Conservation (phyloP, 2,113 vertebrate species). For the Mugil cephalus region DNA sequence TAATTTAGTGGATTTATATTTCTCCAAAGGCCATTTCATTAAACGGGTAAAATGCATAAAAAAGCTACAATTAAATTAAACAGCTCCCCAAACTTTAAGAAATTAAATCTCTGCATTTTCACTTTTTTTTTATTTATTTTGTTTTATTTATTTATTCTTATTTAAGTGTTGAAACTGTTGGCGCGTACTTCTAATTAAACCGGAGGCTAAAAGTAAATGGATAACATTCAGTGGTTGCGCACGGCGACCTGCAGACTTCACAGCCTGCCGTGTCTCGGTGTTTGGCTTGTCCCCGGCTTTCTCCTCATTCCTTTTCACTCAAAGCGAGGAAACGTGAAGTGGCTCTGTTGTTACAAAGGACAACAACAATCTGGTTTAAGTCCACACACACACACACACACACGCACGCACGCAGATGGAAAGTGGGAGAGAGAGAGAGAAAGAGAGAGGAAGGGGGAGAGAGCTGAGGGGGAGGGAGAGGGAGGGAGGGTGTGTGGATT, state of each 20-base stretch:
- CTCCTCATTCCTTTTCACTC: conserved; percentile 50
- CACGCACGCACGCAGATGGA: conserved; percentile 8
- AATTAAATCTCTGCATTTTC: neutral
- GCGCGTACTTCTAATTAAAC: conserved; percentile 7
- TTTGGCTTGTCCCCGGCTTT: conserved; percentile 40
- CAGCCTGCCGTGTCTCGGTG: conserved; percentile 18
- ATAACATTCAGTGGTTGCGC: conserved; percentile 2
- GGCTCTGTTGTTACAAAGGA: conserved; percentile 74
- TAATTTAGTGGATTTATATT: neutral
- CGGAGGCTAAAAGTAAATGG: neutral
- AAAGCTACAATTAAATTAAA: neutral
- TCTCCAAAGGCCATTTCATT: neutral
- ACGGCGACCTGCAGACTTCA: conserved; percentile 26
- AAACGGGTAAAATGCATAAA: neutral
- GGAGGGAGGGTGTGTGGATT: neutral
- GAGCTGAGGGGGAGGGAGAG: neutral
- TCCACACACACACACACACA: conserved; percentile 36
- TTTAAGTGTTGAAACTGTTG: neutral
- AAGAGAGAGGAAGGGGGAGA: neutral
- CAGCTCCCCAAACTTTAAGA: neutral
- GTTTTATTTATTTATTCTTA: neutral
- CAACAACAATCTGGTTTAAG: conserved; percentile 68
- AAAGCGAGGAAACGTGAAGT: conserved; percentile 71
- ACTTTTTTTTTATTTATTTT: no score
- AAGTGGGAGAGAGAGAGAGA: neutral